Evolutionary conservation across 2,797 vertebrate species (phyloP).

Genomic region (Zenarchopterus dispar): DNA sequence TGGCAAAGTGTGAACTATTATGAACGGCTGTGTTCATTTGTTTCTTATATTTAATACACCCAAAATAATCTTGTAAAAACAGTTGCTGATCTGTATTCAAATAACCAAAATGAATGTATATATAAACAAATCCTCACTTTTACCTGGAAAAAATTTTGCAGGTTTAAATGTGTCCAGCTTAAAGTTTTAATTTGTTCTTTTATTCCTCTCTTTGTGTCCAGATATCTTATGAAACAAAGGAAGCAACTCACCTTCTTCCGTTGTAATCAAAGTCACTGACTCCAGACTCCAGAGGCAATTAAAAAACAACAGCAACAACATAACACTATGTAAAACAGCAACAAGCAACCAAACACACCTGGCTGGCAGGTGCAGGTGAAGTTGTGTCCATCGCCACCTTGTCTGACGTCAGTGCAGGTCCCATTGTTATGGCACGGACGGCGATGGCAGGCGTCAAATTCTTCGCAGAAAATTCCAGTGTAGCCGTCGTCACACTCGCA

Average conservation of each 20-base stretch:
- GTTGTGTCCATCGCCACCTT: conserved; percentile 87
- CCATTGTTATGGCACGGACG: conserved; percentile 90
- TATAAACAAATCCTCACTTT: too few relatives aligned
- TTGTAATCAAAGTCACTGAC: conserved; percentile 4
- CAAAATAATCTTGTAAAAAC: too few relatives aligned
- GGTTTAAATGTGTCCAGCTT: conserved; percentile 48
- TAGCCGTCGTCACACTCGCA: conserved; percentile 90
- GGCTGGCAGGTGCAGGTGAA: conserved; percentile 90
- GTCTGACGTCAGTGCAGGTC: conserved; percentile 86
- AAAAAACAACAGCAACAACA: not conserved
- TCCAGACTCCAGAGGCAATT: not conserved
- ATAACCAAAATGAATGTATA: too few relatives aligned
- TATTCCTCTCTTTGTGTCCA: conserved; percentile 12
- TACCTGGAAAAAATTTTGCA: conserved; percentile 13
- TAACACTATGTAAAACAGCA: not conserved
- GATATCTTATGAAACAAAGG: conserved; percentile 11
- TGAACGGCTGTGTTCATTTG: too few relatives aligned
- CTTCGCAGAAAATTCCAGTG: conserved; percentile 91
- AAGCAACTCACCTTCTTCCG: not conserved
- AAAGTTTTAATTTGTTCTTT: conserved; percentile 27
- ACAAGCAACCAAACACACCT: conserved; percentile 76
- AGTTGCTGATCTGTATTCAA: too few relatives aligned
- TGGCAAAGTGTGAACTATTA: too few relatives aligned
- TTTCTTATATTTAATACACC: too few relatives aligned
- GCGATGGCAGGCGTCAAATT: conserved; percentile 91